Percentiles rank a stretch among this genome's conserved stretches.
Evolutionary conservation across 2,888 invertebrate species (phyloP).

Genomic region (Aethes cnicana): DNA sequence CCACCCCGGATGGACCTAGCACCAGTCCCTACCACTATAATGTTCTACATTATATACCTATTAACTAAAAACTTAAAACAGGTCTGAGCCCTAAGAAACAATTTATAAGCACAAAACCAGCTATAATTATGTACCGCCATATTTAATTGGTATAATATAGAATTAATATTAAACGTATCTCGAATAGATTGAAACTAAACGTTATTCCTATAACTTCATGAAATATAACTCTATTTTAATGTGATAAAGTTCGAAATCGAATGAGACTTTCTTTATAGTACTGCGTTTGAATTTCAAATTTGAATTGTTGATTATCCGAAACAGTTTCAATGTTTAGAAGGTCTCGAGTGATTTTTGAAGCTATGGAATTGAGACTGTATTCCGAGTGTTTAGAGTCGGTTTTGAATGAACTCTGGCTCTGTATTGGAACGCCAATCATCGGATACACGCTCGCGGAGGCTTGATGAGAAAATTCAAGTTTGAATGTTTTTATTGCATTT

Average conservation of each 20-base stretch:
- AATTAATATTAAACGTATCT: constrained; percentile 37
- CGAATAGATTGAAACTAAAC: constrained; percentile 12
- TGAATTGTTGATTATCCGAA: constrained; percentile 26
- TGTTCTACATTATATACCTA: not conserved
- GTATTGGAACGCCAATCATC: constrained; percentile 15
- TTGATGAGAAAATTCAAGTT: constrained; percentile 20
- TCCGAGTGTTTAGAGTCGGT: not conserved
- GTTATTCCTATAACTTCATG: not conserved
- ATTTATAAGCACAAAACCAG: constrained; percentile 13
- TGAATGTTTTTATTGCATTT: not conserved
- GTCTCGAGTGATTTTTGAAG: not conserved
- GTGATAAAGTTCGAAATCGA: not conserved
- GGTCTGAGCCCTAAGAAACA: constrained; percentile 8
- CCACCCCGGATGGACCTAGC: too few species aligned
- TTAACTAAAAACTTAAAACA: constrained; percentile 16
- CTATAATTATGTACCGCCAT: constrained; percentile 40
- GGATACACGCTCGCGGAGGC: constrained; percentile 18
- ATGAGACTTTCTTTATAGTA: not conserved
- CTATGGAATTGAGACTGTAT: not conserved
- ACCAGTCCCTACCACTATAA: too few species aligned
- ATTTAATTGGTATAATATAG: constrained; percentile 43
- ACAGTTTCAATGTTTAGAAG: not conserved
- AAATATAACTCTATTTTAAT: not conserved
- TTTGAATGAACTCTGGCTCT: not conserved
- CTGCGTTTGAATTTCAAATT: constrained; percentile 19